Evolutionary conservation across 2,888 invertebrate species (phyloP).

Genomic region (Aspidiotus rigidus): DNA sequence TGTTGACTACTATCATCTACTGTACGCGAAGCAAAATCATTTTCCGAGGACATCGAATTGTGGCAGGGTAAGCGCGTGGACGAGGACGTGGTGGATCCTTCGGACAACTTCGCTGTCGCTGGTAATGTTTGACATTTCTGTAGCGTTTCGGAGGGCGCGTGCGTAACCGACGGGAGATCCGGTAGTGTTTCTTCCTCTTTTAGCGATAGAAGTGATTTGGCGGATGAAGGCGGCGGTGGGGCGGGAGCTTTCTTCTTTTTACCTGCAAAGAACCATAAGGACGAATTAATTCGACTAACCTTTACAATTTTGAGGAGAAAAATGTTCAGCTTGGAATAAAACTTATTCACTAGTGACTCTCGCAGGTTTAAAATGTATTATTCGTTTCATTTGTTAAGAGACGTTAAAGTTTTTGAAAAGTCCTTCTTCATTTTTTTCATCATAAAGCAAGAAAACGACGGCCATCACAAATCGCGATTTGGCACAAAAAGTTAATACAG

Average conservation of each 20-base stretch:
- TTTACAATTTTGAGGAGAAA: too few relatives aligned
- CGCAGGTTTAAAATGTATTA: too few relatives aligned
- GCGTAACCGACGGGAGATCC: not conserved
- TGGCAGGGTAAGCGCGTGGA: not conserved
- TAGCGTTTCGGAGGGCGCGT: conserved; percentile 1
- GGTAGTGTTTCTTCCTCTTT: conserved; percentile 32
- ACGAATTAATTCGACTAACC: too few relatives aligned
- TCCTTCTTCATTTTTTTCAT: too few relatives aligned
- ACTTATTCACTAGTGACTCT: too few relatives aligned
- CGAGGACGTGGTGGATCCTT: not conserved
- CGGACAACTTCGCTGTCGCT: conserved; percentile 16
- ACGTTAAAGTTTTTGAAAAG: too few relatives aligned
- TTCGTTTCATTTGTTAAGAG: too few relatives aligned
- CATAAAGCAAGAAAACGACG: too few relatives aligned
- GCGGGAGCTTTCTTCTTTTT: conserved; percentile 53
- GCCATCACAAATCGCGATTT: too few relatives aligned
- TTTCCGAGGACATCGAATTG: not conserved
- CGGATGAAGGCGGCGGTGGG: conserved; percentile 44
- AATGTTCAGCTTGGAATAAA: not conserved
- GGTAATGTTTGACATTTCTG: conserved; percentile 35
- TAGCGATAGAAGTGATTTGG: conserved; percentile 34
- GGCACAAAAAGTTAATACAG: too few relatives aligned
- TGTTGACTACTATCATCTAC: conserved; percentile 13
- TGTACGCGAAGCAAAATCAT: not conserved
- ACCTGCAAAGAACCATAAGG: conserved; percentile 42